phyloP scores from a whole-genome alignment of 2,888 invertebrate species.

The Plebejus anna region DNA sequence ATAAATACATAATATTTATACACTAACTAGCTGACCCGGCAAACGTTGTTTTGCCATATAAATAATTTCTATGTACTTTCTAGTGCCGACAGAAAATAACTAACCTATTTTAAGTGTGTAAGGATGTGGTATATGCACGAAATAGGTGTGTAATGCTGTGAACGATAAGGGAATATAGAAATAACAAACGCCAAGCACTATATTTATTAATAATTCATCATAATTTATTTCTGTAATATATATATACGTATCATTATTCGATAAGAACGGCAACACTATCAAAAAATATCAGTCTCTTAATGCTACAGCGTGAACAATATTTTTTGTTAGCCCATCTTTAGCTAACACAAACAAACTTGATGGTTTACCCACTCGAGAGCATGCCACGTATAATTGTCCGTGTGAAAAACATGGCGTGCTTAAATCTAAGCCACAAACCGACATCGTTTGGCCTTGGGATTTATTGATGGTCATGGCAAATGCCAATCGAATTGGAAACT shows the following conservation, averaged over 20 bases:
- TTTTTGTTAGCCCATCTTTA: not conserved
- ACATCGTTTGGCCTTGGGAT: not conserved
- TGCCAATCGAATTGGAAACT: not conserved
- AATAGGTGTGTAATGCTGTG: not conserved
- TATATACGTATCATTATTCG: not conserved
- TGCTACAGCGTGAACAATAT: no score
- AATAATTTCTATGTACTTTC: no score
- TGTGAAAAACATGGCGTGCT: conserved; percentile 1
- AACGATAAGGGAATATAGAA: not conserved
- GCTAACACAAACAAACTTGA: conserved; percentile 12
- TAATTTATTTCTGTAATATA: not conserved
- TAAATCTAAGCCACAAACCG: conserved; percentile 21
- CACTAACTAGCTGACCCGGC: no score
- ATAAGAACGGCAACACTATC: no score
- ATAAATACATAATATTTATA: no score
- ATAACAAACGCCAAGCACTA: not conserved
- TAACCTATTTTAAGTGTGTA: no score
- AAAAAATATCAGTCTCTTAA: no score
- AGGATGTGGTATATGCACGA: no score
- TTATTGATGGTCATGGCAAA: conserved; percentile 11
- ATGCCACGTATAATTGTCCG: no score
- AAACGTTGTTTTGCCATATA: no score
- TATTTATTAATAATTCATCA: not conserved
- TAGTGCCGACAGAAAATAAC: no score
- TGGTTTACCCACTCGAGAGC: conserved; percentile 1